Base-by-base conservation (phyloP, 2,797 vertebrate genomes). In the Micrastur ruficollis region DNA sequence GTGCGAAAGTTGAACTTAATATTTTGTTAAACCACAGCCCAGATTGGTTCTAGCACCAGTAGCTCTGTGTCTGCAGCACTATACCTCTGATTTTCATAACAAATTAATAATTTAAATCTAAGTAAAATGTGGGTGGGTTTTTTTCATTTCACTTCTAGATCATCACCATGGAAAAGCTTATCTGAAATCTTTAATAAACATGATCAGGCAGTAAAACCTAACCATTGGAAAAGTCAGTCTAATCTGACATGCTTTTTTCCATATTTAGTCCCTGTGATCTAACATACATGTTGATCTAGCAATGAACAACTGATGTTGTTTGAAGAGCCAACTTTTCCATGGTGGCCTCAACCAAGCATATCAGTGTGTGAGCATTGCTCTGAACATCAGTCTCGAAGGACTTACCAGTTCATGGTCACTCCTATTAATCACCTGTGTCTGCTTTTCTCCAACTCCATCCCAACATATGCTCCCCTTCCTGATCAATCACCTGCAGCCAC, bases 141-240 rank as follows among this genome's bases (percentile, higher is more conserved):
- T 75, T 63, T 70, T 3, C 8, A 61, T 81, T 76, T 76, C 26
- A 67, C 11, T 80, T 93, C 27, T 65, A 58, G 32, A 68, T 91
- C 34, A 47, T 73, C n/a, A 85, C 26, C 8, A 20, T 21, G 15
- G 49, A 94, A 91, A 61, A 29, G 27, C 38, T 83, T 85, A 88
- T 50, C 75, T 88, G 53, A 89, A 91, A 86, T 59, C 53, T 82
- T 90, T 83, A 85, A 73, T 85, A 95, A 95, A 72, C 16, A 66
- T 9, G 7, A 52, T 53, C 63, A 89, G 27, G 68, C 40, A 94
- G 38, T 73, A 91, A 93, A 90, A 65, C 22, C 32, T 83, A 90
- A 71, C 53, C 1, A 1, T 9, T 86, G 38, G 59, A 84, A 81
- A 89, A 86, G n/a, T 47, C 61, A 62, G 26, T 75, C 34, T 61